Evolutionary conservation across 2,797 vertebrate genomes (phyloP).

Genomic region (Tachyglossus aculeatus): DNA sequence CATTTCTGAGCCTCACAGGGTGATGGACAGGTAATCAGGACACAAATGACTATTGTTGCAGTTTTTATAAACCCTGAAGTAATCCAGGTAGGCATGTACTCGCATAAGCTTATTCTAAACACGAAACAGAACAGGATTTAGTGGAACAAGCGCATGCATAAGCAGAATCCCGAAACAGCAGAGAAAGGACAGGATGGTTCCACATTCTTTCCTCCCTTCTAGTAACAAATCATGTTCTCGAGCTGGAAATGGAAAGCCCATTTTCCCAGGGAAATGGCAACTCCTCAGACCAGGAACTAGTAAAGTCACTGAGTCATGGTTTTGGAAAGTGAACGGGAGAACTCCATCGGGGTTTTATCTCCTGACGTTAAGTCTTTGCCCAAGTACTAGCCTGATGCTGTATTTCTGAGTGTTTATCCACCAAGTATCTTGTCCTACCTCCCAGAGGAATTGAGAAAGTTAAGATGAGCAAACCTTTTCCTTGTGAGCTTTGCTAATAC

Average conservation of each 20-base stretch:
- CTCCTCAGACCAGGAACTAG: too few species aligned
- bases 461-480: slow-evolving; percentile 17
- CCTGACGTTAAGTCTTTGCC: slow-evolving; percentile 15
- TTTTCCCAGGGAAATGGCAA: slow-evolving; percentile 7
- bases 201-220: slow-evolving; percentile 8
- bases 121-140: slow-evolving; percentile 12
- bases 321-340: slow-evolving; percentile 10
- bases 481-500: not conserved
- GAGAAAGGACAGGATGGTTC: not conserved
- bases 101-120: slow-evolving; percentile 21
- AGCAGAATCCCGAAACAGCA: slow-evolving; percentile 3
- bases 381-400: not conserved
- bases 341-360: slow-evolving; percentile 1
- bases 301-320: slow-evolving; percentile 2
- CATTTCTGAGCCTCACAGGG: too few species aligned
- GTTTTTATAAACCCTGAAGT: slow-evolving; percentile 12
- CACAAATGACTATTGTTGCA: not conserved
- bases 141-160: not conserved
- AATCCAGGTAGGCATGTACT: not conserved
- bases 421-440: slow-evolving; percentile 1
- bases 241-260: not conserved
- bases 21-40: not conserved
- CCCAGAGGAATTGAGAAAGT: slow-evolving; percentile 12
- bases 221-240: slow-evolving; percentile 11
- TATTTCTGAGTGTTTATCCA: not conserved